phyloP scores from a whole-genome alignment of 30 jellyfish, hydroid and myxozoan species.

The Mastigias papua region DNA sequence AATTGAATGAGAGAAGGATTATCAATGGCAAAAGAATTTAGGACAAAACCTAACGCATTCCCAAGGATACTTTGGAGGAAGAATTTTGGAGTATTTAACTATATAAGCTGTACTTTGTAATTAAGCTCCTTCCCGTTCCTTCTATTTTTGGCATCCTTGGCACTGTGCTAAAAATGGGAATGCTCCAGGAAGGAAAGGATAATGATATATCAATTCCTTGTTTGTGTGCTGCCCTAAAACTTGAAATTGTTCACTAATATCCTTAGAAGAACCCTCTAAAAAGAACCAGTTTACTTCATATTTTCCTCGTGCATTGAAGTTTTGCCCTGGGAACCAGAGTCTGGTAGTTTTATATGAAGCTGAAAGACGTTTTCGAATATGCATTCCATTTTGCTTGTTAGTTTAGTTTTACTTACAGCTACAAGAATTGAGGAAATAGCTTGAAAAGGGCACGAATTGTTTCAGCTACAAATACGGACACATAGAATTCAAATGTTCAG shows the following conservation, averaged over 20 bases:
- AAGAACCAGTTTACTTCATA: conserved; percentile 10
- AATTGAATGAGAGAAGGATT: neutral
- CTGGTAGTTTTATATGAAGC: conserved; percentile 10
- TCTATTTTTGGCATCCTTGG: conserved; percentile 16
- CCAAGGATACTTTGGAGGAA: conserved; percentile 13
- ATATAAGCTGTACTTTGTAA: conserved; percentile 5
- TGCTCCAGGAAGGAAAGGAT: conserved; percentile 20
- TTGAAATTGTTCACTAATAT: too few relatives aligned
- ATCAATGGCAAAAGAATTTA: too few relatives aligned
- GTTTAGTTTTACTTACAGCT: neutral
- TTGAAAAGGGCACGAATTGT: conserved; percentile 2
- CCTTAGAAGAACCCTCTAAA: conserved; percentile 20
- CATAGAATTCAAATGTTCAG: neutral
- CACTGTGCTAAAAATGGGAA: conserved; percentile 23
- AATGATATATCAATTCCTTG: neutral
- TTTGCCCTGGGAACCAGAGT: too few relatives aligned
- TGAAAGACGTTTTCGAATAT: conserved; percentile 7
- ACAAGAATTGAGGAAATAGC: conserved; percentile 4
- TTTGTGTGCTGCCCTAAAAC: too few relatives aligned
- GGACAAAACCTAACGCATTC: conserved; percentile 11
- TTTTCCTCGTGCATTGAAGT: too few relatives aligned
- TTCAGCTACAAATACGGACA: conserved; percentile 7
- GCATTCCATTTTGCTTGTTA: conserved; percentile 7
- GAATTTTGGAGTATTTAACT: conserved; percentile 11
- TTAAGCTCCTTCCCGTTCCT: conserved; percentile 3